Evolutionary conservation across 2,888 invertebrate species (phyloP).

Genomic region (Meta bourneti): DNA sequence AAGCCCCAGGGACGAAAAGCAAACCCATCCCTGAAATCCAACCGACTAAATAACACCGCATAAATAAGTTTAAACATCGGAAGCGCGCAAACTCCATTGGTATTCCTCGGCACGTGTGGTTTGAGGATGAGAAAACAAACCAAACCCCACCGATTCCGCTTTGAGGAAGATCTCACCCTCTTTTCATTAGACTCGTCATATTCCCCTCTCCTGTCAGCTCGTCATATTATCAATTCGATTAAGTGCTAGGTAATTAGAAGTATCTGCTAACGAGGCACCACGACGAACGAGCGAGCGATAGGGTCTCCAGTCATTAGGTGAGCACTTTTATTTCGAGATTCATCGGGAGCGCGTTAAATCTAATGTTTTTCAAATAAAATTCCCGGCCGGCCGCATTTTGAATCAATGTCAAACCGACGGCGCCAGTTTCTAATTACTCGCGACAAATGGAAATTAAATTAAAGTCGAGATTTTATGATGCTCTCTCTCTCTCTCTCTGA

Average conservation of each 20-base stretch:
- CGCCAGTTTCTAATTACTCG: conserved; percentile 9
- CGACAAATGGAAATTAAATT: conserved; percentile 22
- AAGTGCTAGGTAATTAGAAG: conserved; percentile 50
- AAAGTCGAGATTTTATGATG: neutral
- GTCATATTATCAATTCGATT: conserved; percentile 55
- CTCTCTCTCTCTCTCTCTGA: neutral
- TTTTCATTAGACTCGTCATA: neutral
- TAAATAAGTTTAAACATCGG: no score
- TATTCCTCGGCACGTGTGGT: no score
- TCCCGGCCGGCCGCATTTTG: neutral
- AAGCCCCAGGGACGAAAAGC: no score
- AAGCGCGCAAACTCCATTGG: no score
- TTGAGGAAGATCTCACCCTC: neutral
- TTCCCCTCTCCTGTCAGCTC: neutral
- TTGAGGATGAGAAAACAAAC: neutral
- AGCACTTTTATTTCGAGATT: conserved; percentile 10
- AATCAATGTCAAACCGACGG: neutral
- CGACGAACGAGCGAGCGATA: neutral
- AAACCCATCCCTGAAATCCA: no score
- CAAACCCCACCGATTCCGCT: neutral
- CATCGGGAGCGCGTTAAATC: conserved; percentile 15
- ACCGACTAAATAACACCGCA: no score
- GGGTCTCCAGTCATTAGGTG: conserved; percentile 17
- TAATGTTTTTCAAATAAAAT: conserved; percentile 60
- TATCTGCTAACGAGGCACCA: conserved; percentile 40